These are phyloP conservation scores for Nipponia nippon DNA, from an alignment of 2,113 vertebrate genomes.

Conservation along the genomic window DNA sequence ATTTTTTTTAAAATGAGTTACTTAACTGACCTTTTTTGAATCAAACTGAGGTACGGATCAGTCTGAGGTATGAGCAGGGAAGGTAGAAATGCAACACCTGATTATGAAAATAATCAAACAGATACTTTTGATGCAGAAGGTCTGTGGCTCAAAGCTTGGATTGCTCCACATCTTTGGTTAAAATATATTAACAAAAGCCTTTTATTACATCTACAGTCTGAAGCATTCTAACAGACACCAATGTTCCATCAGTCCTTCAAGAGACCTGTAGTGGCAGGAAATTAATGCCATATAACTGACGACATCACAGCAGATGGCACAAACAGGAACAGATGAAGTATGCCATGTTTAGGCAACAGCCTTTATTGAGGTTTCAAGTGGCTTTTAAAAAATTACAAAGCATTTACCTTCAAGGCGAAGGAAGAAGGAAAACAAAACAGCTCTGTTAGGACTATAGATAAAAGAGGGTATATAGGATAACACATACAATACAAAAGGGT, in stretches of 20 bases:
- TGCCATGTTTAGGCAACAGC: conserved; percentile 79
- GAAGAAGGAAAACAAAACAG: conserved; percentile 69
- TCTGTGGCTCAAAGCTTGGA: conserved; percentile 77
- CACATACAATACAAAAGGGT: conserved; percentile 70
- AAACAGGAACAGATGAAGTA: conserved; percentile 75
- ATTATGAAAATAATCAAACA: conserved; percentile 66
- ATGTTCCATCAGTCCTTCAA: conserved; percentile 74
- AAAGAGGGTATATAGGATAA: conserved; percentile 61
- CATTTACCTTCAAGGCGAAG: conserved; percentile 72
- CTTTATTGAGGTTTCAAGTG: conserved; percentile 82
- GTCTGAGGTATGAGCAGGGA: conserved; percentile 86
- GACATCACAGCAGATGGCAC: conserved; percentile 78
- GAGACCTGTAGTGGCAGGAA: conserved; percentile 77
- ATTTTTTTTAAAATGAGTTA: neutral
- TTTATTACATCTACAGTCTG: conserved; percentile 77
- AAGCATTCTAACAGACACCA: conserved; percentile 77
- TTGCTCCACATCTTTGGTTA: conserved; percentile 91
- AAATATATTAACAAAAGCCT: conserved; percentile 84
- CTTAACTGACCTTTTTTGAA: conserved; percentile 76
- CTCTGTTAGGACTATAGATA: conserved; percentile 62
- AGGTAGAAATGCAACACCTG: conserved; percentile 72
- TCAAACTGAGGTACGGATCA: conserved; percentile 87
- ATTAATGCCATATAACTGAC: conserved; percentile 73
- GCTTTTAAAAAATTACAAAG: conserved; percentile 72
- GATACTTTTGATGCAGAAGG: conserved; percentile 68